Evolutionary conservation across 2,797 vertebrate species (phyloP).

Genomic region (Balearica regulorum): DNA sequence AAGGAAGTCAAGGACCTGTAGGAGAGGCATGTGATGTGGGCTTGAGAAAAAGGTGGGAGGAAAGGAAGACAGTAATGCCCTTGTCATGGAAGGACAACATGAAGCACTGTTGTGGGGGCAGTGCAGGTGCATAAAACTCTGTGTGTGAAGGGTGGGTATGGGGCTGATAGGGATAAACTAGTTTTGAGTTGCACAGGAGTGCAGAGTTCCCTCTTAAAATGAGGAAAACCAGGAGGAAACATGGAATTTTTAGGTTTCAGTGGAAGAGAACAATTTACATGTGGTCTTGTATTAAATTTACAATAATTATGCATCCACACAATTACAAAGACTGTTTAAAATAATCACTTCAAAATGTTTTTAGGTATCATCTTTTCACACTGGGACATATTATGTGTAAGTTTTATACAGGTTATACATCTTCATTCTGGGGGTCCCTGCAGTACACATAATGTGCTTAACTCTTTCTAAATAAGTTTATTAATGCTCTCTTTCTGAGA

Average conservation of each 20-base stretch:
- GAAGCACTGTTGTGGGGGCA: not conserved
- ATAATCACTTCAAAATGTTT: not conserved
- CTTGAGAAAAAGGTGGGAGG: not conserved
- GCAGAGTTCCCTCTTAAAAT: not conserved
- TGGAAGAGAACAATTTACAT: not conserved
- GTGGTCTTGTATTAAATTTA: not conserved
- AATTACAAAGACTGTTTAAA: not conserved
- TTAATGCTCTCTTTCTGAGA: not conserved
- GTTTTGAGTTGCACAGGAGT: not conserved
- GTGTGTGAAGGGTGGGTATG: not conserved
- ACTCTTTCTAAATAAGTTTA: not conserved
- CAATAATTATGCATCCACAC: not conserved
- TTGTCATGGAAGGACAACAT: not conserved
- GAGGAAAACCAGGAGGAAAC: not conserved
- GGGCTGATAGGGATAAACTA: not conserved
- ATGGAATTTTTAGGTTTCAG: not conserved
- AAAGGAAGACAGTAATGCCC: not conserved
- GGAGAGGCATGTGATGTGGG: not conserved
- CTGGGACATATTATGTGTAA: not conserved
- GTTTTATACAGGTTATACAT: not conserved
- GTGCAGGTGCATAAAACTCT: not conserved
- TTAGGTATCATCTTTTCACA: not conserved
- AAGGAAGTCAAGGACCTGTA: not conserved
- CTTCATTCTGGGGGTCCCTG: not conserved
- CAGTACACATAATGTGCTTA: not conserved